Conservation (phyloP, 2,888 invertebrate genomes). For the Escarpia spicata region DNA sequence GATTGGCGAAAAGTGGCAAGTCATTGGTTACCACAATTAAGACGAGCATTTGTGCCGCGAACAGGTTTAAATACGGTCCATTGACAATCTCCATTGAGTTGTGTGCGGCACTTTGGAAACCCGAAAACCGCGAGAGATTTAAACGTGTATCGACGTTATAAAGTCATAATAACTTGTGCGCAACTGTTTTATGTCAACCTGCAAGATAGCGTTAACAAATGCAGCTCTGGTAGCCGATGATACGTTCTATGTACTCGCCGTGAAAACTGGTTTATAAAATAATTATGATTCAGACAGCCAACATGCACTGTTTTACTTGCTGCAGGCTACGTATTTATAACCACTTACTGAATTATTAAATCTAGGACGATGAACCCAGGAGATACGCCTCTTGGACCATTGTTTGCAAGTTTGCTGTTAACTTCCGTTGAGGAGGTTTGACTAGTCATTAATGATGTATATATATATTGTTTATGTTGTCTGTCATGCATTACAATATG, state of each 20-base stretch:
- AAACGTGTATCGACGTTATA: too few relatives aligned
- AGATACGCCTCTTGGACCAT: background rate
- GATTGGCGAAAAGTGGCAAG: background rate
- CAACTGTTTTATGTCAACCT: background rate
- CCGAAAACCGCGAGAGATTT: background rate
- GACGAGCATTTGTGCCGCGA: background rate
- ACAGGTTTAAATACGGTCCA: background rate
- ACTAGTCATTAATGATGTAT: background rate
- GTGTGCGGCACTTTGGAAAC: background rate
- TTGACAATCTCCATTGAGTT: too few relatives aligned
- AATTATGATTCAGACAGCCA: background rate
- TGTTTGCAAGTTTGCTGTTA: background rate
- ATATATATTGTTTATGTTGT: constrained; percentile 12
- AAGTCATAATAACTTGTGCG: background rate
- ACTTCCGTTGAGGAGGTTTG: background rate
- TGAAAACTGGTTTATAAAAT: background rate
- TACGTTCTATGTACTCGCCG: background rate
- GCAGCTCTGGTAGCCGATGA: background rate
- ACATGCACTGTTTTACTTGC: background rate
- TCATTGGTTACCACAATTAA: background rate
- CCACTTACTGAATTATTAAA: background rate
- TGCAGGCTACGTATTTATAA: background rate
- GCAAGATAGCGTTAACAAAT: background rate
- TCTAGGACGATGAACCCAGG: background rate
- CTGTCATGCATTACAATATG: background rate